phyloP scores from a whole-genome alignment of 1,140 invertebrate genomes.

The Platyscapa corneri region DNA sequence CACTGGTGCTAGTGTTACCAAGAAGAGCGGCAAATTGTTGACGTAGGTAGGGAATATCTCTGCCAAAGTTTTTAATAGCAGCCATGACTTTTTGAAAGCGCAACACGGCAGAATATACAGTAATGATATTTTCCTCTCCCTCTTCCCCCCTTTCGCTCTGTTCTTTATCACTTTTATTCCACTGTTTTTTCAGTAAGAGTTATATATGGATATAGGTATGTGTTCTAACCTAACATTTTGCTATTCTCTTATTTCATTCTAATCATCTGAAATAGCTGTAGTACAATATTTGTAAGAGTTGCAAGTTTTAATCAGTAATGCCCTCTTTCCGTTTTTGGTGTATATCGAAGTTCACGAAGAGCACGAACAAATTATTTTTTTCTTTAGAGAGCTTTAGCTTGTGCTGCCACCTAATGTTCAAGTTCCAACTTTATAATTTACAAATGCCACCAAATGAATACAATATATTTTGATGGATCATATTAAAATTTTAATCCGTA shows the following conservation, averaged over 20 bases:
- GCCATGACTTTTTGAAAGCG: conserved; percentile 29
- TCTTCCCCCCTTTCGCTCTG: neutral
- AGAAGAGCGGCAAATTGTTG: conserved; percentile 86
- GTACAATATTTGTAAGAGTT: neutral
- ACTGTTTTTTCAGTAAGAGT: neutral
- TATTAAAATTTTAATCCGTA: neutral
- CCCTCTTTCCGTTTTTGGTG: neutral
- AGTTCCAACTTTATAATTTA: neutral
- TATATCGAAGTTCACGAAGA: neutral
- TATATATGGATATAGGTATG: neutral
- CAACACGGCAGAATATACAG: neutral
- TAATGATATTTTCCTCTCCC: neutral
- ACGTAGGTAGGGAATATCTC: conserved; percentile 86
- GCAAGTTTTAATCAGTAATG: neutral
- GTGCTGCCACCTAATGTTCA: conserved; percentile 23
- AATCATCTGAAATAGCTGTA: neutral
- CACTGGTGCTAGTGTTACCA: conserved; percentile 90
- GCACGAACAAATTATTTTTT: neutral
- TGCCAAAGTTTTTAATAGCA: conserved; percentile 79
- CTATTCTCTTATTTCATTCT: neutral
- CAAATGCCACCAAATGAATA: neutral
- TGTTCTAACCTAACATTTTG: conserved; percentile 39
- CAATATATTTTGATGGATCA: neutral
- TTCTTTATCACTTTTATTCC: neutral
- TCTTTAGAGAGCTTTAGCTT: neutral